A percentile compares a stretch with the other conserved stretches of the same genome.
phyloP scores from a whole-genome alignment of 2,113 vertebrate genomes.

The western clawed frog (Xenopus tropicalis) region UCB_Xtro_10.0 CM004446.2:85796501-85797000 shows the following conservation, averaged over 20 bases:
- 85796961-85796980: no score
- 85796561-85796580: conserved; percentile 27
- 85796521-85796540: not conserved
- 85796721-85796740: conserved; percentile 10
- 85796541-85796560: conserved; percentile 21
- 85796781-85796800: conserved; percentile 14
- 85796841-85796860: not conserved
- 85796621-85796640: conserved; percentile 15
- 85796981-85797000: no score
- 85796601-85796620: conserved; percentile 38
- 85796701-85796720: conserved; percentile 29
- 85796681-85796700: conserved; percentile 34
- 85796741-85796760: not conserved
- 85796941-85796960: no score
- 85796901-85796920: no score
- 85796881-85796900: no score
- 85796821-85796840: not conserved
- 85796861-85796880: no score
- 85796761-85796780: conserved; percentile 14
- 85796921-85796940: no score
- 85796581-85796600: conserved; percentile 25
- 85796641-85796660: conserved; percentile 20
- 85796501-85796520: conserved; percentile 12
- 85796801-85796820: not conserved
- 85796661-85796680: conserved; percentile 20